Base-by-base conservation (phyloP, 2,113 vertebrate species). In the Otocyon megalotis region DNA sequence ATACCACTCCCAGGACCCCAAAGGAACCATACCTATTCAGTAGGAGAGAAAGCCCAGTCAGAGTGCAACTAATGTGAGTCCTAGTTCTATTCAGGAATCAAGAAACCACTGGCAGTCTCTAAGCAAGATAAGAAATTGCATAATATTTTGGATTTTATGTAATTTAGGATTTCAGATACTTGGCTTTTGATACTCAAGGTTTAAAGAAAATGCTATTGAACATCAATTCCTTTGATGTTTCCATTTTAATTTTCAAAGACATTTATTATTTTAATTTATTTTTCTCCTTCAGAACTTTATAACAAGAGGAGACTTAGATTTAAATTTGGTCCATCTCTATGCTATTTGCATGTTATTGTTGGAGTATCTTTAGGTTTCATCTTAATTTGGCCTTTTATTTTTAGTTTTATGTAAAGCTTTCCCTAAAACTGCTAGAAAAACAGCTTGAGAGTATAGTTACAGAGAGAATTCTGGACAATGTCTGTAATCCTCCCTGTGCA, bases 161-260 rank as follows among this genome's bases (percentile, higher is more conserved):
- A 84, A 90, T 88, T 96, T 88, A 58, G 13, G 11, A 54, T 84
- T 94, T 53, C 30, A 8, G 6, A 50, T 88, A 84, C 30, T 4
- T 43, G 24, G 1, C 11, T 95, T 93, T 92, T 91, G 30, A 95
- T 85, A 30, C 5, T 92, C 19, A 74, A 88, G 6, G 17, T 83
- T 97, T 92, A 71, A 56, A 84, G 32, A 9, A 90, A 80, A 54
- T 43, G 7, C n/a, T 88, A 11, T 74, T 94, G 14, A 20, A 26
- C 28, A 79, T 74, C 32, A 93, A 37, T 93, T 74, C 0, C 60
- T 95, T 96, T 94, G 88, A 95, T 88, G 62, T 72, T 86, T 56
- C 50, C 9, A 50, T 83, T 96, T 92, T 82, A 90, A 90, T 77
- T 96, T 97, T 95, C 85, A 93, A 92, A 87, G 37, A 8, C 3